Conservation (phyloP, 2,113 vertebrate species). For the Arvicanthis niloticus region DNA sequence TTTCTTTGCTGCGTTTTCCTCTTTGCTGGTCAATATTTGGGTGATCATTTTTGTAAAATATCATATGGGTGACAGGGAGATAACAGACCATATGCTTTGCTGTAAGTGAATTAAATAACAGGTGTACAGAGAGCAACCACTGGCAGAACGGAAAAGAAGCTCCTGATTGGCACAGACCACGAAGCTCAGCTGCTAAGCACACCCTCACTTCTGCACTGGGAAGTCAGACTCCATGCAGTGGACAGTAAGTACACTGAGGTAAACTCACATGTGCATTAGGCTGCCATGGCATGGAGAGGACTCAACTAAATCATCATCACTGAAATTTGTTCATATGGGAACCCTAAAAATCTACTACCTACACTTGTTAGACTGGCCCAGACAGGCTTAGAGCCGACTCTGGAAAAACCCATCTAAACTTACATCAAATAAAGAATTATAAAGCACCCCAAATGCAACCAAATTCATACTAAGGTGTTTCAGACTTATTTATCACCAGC, state of each 20-base stretch:
- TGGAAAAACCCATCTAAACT: background rate
- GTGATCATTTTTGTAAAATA: constrained; percentile 39
- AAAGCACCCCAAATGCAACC: background rate
- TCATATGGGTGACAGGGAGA: background rate
- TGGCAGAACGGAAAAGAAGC: background rate
- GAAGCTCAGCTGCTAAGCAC: background rate
- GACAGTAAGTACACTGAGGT: background rate
- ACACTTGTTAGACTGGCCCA: background rate
- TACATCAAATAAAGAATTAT: background rate
- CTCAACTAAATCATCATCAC: background rate
- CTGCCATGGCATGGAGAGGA: background rate
- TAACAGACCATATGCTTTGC: background rate
- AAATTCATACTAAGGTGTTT: fast-evolving
- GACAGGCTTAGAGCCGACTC: background rate
- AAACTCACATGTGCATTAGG: background rate
- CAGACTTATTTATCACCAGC: background rate
- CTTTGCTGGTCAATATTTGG: background rate
- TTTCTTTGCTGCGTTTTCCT: background rate
- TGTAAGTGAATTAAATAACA: background rate
- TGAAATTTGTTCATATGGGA: background rate
- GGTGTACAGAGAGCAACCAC: background rate
- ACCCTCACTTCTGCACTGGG: background rate
- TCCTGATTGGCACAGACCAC: background rate
- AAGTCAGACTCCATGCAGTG: background rate
- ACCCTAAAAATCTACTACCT: background rate